Evolutionary conservation across 2,113 vertebrate species (phyloP).

Genomic region (Hippocampus comes): DNA sequence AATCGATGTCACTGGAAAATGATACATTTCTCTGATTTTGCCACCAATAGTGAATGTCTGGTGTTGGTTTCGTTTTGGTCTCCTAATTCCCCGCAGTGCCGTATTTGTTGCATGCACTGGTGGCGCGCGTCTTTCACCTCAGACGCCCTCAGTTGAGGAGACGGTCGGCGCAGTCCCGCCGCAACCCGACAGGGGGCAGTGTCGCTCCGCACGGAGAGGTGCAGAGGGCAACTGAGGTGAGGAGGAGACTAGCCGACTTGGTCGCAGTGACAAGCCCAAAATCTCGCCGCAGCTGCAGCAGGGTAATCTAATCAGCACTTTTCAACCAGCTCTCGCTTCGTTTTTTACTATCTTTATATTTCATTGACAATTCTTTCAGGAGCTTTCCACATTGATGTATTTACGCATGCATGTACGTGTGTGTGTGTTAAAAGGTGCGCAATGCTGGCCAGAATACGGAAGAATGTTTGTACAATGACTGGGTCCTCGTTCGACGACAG

Average conservation of each 20-base stretch:
- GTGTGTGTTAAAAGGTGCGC: too few species aligned
- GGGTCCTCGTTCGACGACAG: too few species aligned
- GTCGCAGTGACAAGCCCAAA: constrained; percentile 43
- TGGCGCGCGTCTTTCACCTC: background rate
- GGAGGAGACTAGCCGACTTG: background rate
- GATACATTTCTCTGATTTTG: too few species aligned
- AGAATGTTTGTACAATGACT: too few species aligned
- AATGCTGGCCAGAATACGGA: too few species aligned
- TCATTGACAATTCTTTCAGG: background rate
- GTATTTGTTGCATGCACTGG: background rate
- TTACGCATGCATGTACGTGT: too few species aligned
- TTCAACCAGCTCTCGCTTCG: constrained; percentile 28
- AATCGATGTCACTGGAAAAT: too few species aligned
- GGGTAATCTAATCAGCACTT: constrained; percentile 64
- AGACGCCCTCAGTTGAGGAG: background rate
- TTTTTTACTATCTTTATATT: constrained; percentile 12
- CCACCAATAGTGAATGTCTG: background rate
- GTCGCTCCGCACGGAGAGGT: constrained; percentile 39
- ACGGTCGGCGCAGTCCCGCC: constrained; percentile 17
- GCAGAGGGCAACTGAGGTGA: constrained; percentile 69
- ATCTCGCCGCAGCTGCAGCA: constrained; percentile 40
- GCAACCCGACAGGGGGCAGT: constrained; percentile 59
- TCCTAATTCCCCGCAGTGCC: background rate
- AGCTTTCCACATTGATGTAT: constrained; percentile 11
- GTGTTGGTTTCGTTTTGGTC: background rate